Evolutionary conservation across 2,888 invertebrate species (phyloP), one percentile per base, ranked within the genome.

Genomic region (Melieria crassipennis): DNA sequence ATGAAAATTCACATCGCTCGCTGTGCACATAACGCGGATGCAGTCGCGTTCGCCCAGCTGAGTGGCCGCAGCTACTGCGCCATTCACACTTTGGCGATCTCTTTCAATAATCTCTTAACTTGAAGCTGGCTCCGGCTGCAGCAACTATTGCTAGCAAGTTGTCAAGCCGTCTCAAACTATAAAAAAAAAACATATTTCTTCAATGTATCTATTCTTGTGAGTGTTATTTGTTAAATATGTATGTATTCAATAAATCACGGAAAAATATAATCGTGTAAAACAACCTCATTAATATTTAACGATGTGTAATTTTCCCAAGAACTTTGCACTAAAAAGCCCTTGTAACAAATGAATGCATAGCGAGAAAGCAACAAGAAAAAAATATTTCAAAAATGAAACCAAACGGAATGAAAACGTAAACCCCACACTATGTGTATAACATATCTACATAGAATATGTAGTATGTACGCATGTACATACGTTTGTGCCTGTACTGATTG

Each of bases 261-360:
- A 52, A 5, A 52, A 13, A 52, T 52, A n/a, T 52, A 52, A 11
- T 52, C 52, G 13, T 7, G 13, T 11, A 9, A 52, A 52, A 13
- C 48, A 47, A 11, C 13, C 16, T 46, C 47, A 46, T 16, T 7
- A 45, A 62, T 46, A 62, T 13, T 62, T 62, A 11, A 6, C n/a
- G 13, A 13, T 52, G 52, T 13, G 10, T 58, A 5, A 16, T 13
- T 42, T 58, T 65, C 65, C 57, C 58, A 69, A 73, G 73, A 69
- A 69, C 73, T 73, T 66, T 65, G 70, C 46, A 71, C 71, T 43
- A 52, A 70, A 67, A 72, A 61, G 74, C 72, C 74, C 74, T 74
- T 74, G 74, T 74, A 74, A 72, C 72, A 74, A 65, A 72, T 74
- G 65, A 65, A 72, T 74, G 65, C n/a, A 56, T 11, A 68, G 52